Conservation (phyloP, 2,797 vertebrate genomes). For the Agapornis canus region DNA sequence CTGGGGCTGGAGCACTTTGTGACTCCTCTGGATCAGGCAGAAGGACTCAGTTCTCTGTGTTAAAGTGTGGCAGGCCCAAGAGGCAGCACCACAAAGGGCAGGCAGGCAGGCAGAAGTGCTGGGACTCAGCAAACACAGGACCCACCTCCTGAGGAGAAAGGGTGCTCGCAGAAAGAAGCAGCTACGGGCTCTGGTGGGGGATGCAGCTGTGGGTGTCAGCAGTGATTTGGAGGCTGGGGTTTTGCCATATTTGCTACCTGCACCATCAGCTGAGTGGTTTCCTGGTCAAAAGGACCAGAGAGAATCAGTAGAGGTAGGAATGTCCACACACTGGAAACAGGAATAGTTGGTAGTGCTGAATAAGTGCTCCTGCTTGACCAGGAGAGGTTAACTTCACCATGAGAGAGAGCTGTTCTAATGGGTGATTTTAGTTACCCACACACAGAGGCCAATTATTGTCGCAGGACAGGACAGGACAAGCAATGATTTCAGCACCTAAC, state of each 20-base stretch:
- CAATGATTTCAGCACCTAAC: not conserved
- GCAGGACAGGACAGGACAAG: not conserved
- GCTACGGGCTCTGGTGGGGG: not conserved
- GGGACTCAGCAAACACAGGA: not conserved
- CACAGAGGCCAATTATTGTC: not conserved
- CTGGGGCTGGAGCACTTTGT: not conserved
- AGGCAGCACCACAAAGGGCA: not conserved
- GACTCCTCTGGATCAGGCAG: not conserved
- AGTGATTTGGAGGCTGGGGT: not conserved
- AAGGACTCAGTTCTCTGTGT: not conserved
- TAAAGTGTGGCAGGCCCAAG: not conserved
- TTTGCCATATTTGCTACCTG: not conserved
- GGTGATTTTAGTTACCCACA: not conserved
- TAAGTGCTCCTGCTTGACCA: not conserved
- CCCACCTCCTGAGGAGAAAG: not conserved
- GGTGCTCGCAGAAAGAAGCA: not conserved
- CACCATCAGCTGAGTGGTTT: not conserved
- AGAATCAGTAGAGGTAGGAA: not conserved
- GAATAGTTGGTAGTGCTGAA: not conserved
- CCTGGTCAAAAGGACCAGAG: not conserved
- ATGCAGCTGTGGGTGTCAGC: not conserved
- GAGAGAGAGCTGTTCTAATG: not conserved
- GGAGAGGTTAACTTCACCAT: not conserved
- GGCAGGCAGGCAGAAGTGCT: not conserved
- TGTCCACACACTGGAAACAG: rapidly evolving